A percentile compares a stretch with the other conserved stretches of the same genome.
phyloP scores from a whole-genome alignment of 2,113 vertebrate species.

The Heptranchias perlo region DNA sequence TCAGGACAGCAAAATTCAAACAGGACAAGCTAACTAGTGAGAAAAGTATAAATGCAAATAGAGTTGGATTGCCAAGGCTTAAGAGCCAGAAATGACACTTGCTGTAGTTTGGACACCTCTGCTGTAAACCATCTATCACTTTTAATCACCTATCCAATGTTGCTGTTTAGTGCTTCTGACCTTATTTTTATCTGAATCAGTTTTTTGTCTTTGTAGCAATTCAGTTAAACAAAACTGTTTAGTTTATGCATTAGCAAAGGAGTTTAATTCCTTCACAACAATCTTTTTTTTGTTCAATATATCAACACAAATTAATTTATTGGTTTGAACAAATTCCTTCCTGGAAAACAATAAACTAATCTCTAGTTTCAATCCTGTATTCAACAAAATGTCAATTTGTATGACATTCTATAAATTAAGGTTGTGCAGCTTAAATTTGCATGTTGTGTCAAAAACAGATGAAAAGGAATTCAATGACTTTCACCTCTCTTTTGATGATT shows the following conservation, averaged over 20 bases:
- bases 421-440: neutral
- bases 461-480: neutral
- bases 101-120: neutral
- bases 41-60: neutral
- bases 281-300: neutral
- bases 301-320: neutral
- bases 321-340: neutral
- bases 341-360: neutral
- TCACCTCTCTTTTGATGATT: neutral
- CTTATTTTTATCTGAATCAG: neutral
- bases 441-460: neutral
- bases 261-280: neutral
- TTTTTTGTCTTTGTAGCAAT: neutral
- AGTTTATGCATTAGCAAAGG: neutral
- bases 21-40: too few species aligned
- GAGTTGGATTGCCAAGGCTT: neutral
- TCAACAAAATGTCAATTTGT: neutral
- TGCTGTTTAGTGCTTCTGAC: neutral
- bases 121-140: neutral
- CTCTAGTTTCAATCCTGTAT: neutral
- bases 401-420: neutral
- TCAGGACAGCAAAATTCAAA: neutral
- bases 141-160: neutral
- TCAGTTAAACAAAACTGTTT: neutral
- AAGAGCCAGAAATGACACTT: neutral